Percentiles rank a stretch among this genome's conserved stretches.
Evolutionary conservation across 2,797 vertebrate genomes (phyloP).

Genomic region (Oryzias sinensis): DNA sequence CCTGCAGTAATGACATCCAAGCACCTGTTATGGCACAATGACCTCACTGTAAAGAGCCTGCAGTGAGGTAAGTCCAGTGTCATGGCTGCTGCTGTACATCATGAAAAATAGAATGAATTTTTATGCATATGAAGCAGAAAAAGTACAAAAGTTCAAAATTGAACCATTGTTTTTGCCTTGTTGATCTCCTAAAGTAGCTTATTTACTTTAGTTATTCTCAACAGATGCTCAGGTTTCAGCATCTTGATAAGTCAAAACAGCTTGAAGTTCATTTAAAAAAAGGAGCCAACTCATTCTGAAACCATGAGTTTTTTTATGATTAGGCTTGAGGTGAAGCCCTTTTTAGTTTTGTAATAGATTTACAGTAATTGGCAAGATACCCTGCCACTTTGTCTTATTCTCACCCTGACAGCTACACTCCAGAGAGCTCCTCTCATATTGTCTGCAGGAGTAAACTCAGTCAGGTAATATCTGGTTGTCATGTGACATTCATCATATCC

Average conservation of each 20-base stretch:
- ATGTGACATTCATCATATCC: constrained; percentile 49
- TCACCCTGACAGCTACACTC: constrained; percentile 14
- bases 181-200: too few relatives aligned
- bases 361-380: background rate
- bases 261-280: too few relatives aligned
- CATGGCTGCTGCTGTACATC: constrained; percentile 10
- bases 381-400: constrained; percentile 8
- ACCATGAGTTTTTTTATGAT: too few relatives aligned
- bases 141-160: background rate
- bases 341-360: constrained; percentile 1
- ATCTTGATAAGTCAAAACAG: too few relatives aligned
- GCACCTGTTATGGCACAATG: constrained; percentile 46
- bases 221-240: too few relatives aligned
- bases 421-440: constrained; percentile 42
- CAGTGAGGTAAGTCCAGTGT: constrained; percentile 33
- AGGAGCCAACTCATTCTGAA: too few relatives aligned
- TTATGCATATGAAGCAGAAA: constrained; percentile 12
- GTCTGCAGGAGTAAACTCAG: constrained; percentile 42
- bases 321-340: too few relatives aligned
- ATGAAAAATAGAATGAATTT: constrained; percentile 1
- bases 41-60: constrained; percentile 30
- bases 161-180: constrained; percentile 6
- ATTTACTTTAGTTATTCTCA: too few relatives aligned
- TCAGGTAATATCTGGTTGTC: constrained; percentile 44
- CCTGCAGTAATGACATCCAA: constrained; percentile 46